Evolutionary conservation across 2,888 invertebrate genomes (phyloP), one percentile per base, ranked within the genome.

Genomic region (Noctua fimbriata): DNA sequence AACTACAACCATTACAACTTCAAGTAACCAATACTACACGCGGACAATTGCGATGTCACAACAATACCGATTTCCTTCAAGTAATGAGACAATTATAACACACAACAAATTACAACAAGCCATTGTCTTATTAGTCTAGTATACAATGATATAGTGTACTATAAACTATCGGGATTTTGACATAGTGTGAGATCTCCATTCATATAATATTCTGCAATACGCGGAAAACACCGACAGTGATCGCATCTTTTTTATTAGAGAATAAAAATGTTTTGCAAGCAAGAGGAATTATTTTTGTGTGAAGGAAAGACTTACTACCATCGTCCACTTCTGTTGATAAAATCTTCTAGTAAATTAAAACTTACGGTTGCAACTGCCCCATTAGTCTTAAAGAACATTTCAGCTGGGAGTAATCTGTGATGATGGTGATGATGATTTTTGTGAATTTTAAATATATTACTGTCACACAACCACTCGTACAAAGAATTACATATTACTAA

Each of bases 161-260:
- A 73, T 67, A 60, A 67, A 80, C 49, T 52, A 80, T 67, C 21
- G 58, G 67, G 14, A 60, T 52, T 80, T 73, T 67, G 80, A 80
- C 80, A 80, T 49, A 69, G 44, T 69, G 80, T 80, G 80, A 60
- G 80, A 73, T 60, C n/a, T 41, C 41, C n/a, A 79, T 52, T 79
- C 72, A 79, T 32, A n/a, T 32, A 24, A 44, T 44, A 65, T 78
- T 78, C 41, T 24, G 60, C 73, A 80, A 81, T 60, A 67, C 36
- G 49, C 63, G 28, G 73, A 80, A 41, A 66, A 60, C 58, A n/a
- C 12, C n/a, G 21, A 32, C 73, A 44, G 18, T 63, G 52, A 80
- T 21, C 28, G 52, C 12, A n/a, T 79, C 12, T 67, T 73, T 41
- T 36, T 41, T 58, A n/a, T 67, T 10, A 24, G 14, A 9, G 3